A percentile compares a stretch with the other conserved stretches of the same genome.
These are phyloP conservation scores for Hemitrygon akajei DNA, from an alignment of 2,797 vertebrate genomes.

Conservation along the genomic window DNA sequence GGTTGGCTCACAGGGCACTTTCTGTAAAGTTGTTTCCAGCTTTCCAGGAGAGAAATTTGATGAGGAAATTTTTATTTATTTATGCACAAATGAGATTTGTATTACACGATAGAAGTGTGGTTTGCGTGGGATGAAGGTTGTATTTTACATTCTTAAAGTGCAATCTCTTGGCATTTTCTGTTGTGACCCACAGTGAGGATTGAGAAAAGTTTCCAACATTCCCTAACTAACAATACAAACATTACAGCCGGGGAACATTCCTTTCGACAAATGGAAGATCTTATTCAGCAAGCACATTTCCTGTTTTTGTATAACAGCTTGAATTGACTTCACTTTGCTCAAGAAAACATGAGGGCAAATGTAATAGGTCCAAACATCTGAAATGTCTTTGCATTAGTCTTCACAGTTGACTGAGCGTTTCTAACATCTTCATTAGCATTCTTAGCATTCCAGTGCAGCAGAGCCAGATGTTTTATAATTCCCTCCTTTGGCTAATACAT, in stretches of 20 bases:
- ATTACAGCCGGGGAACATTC: not conserved
- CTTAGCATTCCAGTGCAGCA: constrained; percentile 1
- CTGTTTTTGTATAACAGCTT: not conserved
- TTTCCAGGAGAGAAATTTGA: not conserved
- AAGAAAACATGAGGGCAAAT: not conserved
- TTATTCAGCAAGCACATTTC: constrained; percentile 20
- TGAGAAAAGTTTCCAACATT: not conserved
- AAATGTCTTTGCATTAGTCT: not conserved
- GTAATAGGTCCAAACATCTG: not conserved
- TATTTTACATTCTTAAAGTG: not conserved
- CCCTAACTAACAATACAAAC: not conserved
- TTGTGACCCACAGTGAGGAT: not conserved
- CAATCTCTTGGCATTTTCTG: not conserved
- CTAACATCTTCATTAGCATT: not conserved
- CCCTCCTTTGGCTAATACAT: not conserved
- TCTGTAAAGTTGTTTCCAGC: not conserved
- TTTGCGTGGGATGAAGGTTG: not conserved
- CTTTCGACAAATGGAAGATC: constrained; percentile 4
- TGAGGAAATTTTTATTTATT: not conserved
- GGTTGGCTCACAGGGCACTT: not conserved
- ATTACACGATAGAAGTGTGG: too few species aligned
- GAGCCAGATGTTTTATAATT: constrained; percentile 22
- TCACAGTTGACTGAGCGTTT: not conserved
- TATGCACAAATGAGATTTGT: not conserved
- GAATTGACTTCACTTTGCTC: not conserved